These are phyloP conservation scores for Dicaeum eximium DNA, from an alignment of 2,113 vertebrate genomes.

Conservation along the genomic window DNA sequence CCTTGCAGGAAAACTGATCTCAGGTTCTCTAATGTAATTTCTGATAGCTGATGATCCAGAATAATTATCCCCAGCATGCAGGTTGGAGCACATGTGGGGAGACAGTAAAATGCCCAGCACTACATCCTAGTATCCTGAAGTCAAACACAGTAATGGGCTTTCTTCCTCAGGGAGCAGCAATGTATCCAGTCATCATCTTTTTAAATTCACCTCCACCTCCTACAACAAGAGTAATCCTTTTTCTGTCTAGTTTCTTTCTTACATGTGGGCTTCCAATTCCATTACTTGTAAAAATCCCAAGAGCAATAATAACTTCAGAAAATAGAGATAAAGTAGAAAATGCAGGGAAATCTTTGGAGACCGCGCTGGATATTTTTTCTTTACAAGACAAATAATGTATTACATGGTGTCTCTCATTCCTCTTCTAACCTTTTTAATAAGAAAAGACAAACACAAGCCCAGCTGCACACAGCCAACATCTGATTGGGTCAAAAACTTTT, in stretches of 20 bases:
- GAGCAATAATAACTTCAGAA: not conserved
- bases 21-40: not conserved
- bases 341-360: not conserved
- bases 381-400: slow-evolving; percentile 10
- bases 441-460: not conserved
- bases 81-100: not conserved
- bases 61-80: not conserved
- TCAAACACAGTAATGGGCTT: not conserved
- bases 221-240: not conserved
- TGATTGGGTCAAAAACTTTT: not conserved
- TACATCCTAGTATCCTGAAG: not conserved
- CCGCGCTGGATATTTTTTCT: not conserved
- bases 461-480: not conserved
- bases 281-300: not conserved
- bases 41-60: not conserved
- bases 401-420: not conserved
- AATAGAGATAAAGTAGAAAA: slow-evolving; percentile 29
- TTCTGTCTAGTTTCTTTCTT: not conserved
- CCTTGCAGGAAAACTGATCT: not conserved
- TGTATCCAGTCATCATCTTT: not conserved
- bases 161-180: not conserved
- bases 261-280: not conserved
- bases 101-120: not conserved
- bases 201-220: not conserved
- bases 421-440: not conserved